phyloP scores from a whole-genome alignment of 2,797 vertebrate genomes.

The Gouania willdenowi region DNA sequence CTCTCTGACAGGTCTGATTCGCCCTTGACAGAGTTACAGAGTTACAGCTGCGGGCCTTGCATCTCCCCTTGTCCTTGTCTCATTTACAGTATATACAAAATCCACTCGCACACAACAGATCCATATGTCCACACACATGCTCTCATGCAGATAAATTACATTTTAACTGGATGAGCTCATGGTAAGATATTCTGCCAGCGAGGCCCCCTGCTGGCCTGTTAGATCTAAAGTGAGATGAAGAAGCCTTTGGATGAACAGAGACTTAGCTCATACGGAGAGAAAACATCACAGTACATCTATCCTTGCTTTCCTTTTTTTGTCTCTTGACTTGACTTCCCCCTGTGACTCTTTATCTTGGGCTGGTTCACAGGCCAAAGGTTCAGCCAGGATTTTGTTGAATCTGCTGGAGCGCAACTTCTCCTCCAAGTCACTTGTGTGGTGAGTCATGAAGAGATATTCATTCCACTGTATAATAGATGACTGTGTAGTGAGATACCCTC shows the following conservation, averaged over 20 bases:
- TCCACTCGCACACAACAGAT: not conserved
- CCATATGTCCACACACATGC: slow-evolving; percentile 33
- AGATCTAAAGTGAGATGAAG: slow-evolving; percentile 36
- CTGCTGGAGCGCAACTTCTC: slow-evolving; percentile 1
- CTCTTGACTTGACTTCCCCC: slow-evolving; percentile 29
- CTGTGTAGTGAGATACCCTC: slow-evolving; percentile 55
- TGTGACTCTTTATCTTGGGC: slow-evolving; percentile 45
- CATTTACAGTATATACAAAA: slow-evolving; percentile 20
- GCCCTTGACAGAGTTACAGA: slow-evolving; percentile 75
- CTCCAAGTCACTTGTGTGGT: slow-evolving; percentile 15
- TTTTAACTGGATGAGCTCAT: slow-evolving; percentile 35
- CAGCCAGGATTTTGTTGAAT: slow-evolving; percentile 21
- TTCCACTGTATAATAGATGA: slow-evolving; percentile 54
- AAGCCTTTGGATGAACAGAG: slow-evolving; percentile 40
- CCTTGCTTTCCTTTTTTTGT: slow-evolving; percentile 22
- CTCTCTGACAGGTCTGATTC: slow-evolving; percentile 74
- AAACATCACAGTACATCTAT: slow-evolving; percentile 12
- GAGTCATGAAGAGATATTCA: slow-evolving; percentile 51
- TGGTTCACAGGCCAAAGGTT: slow-evolving; percentile 41
- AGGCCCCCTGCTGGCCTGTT: slow-evolving; percentile 51
- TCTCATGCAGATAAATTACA: slow-evolving; percentile 41
- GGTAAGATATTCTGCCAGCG: slow-evolving; percentile 26
- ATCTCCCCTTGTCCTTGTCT: slow-evolving; percentile 50
- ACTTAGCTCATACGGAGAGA: slow-evolving; percentile 30
- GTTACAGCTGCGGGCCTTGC: slow-evolving; percentile 44